phyloP scores from a whole-genome alignment of 2,888 invertebrate species.

The Hirtodrosophila trivittata region DNA sequence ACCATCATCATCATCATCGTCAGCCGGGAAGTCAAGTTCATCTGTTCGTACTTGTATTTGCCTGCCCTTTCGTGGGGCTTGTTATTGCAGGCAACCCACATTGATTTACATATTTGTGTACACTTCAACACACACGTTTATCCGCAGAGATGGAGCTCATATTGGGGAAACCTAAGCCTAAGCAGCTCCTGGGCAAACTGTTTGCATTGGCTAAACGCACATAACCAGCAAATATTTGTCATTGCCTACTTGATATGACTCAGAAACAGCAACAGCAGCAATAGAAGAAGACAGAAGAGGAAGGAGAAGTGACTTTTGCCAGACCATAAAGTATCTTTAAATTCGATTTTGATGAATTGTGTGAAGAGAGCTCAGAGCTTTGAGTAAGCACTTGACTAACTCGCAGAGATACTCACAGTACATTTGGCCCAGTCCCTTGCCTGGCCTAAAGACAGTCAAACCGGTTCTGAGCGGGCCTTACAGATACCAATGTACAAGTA shows the following conservation, averaged over 20 bases:
- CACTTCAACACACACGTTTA: conserved; percentile 31
- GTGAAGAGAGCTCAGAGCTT: conserved; percentile 2
- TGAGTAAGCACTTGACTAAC: conserved; percentile 37
- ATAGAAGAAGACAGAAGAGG: conserved; percentile 3
- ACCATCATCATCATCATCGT: conserved; percentile 5
- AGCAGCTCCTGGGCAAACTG: conserved; percentile 56
- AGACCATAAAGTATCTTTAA: conserved; percentile 54
- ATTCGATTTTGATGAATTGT: conserved; percentile 66
- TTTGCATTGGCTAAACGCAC: conserved; percentile 67
- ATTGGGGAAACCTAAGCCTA: conserved; percentile 34
- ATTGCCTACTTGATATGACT: conserved; percentile 58
- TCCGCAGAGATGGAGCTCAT: conserved; percentile 20
- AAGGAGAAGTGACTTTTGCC: conserved; percentile 15
- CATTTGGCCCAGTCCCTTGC: conserved; percentile 41
- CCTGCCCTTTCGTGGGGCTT: conserved; percentile 35
- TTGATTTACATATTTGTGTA: conserved; percentile 71
- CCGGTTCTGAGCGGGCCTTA: conserved; percentile 54
- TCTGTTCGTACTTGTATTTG: conserved; percentile 25
- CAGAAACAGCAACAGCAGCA: conserved; percentile 35
- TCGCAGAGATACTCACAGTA: conserved; percentile 22
- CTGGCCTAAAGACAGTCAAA: conserved; percentile 39
- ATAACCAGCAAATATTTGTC: conserved; percentile 71
- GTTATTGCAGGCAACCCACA: conserved; percentile 57
- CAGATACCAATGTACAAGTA: conserved; percentile 20
- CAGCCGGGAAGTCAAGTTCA: conserved; percentile 31